Conservation (phyloP, 1,140 invertebrate genomes). For the Drosophila kikkawai region DNA sequence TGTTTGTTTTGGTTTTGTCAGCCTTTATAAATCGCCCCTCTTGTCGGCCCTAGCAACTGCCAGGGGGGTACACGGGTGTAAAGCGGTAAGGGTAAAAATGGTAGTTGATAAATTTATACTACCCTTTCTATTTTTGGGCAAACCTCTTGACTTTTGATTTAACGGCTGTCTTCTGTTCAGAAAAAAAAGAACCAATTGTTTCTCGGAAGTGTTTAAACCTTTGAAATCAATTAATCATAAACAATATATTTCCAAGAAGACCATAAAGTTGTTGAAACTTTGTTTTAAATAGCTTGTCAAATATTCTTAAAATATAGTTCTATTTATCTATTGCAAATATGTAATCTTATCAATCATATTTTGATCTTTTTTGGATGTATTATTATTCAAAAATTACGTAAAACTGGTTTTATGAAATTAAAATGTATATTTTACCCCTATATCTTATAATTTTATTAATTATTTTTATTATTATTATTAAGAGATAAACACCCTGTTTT, state of each 20-base stretch:
- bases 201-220: background rate
- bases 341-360: background rate
- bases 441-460: too few relatives aligned
- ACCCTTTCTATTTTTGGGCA: conserved; percentile 22
- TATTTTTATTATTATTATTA: too few relatives aligned
- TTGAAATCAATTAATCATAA: background rate
- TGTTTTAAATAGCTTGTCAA: background rate
- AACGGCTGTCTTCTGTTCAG: conserved; percentile 1
- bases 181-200: background rate
- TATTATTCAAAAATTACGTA: too few relatives aligned
- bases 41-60: conserved; percentile 52
- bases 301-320: background rate
- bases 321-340: too few relatives aligned
- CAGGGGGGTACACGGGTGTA: background rate
- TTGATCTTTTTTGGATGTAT: too few relatives aligned
- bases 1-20: conserved; percentile 63
- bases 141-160: conserved; percentile 12
- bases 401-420: too few relatives aligned
- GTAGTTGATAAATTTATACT: conserved; percentile 21
- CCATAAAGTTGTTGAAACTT: background rate
- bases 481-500: background rate
- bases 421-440: too few relatives aligned
- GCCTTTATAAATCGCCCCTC: conserved; percentile 58
- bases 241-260: background rate
- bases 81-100: conserved; percentile 2